Percentiles rank a stretch among this genome's conserved stretches.
Evolutionary conservation across 2,113 vertebrate genomes (phyloP).

Genomic region (Pseudopipra pipra): DNA sequence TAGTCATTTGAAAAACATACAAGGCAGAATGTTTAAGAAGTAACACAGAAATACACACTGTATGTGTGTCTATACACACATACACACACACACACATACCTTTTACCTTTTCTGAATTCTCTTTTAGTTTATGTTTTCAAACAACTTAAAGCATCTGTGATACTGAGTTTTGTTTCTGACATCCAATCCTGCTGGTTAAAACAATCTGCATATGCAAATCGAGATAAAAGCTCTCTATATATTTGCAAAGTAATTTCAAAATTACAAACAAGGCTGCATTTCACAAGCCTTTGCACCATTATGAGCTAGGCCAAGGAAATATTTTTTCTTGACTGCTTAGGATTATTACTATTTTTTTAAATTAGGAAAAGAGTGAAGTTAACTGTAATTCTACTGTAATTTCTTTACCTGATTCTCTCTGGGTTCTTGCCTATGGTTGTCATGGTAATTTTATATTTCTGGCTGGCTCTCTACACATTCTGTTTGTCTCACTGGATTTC

Average conservation of each 20-base stretch:
- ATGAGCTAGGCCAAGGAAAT: not conserved
- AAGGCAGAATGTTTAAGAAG: not conserved
- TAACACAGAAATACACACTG: not conserved
- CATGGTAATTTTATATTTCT: slow-evolving; percentile 74
- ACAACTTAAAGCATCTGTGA: not conserved
- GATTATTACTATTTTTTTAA: not conserved
- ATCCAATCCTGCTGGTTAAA: slow-evolving; percentile 17
- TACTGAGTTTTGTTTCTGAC: slow-evolving; percentile 27
- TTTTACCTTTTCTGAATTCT: slow-evolving; percentile 8
- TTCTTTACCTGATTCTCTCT: slow-evolving; percentile 74
- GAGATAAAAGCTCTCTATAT: not conserved
- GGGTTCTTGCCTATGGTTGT: slow-evolving; percentile 73
- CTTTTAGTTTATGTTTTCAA: slow-evolving; percentile 3
- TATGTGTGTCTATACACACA: not conserved
- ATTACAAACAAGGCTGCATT: not conserved
- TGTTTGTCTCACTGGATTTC: slow-evolving; percentile 71
- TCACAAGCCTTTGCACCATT: not conserved
- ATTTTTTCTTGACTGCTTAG: slow-evolving; percentile 33
- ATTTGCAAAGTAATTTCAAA: slow-evolving; percentile 31
- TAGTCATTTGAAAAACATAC: not conserved
- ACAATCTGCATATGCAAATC: slow-evolving; percentile 14
- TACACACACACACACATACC: fast-evolving
- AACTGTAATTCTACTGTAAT: slow-evolving; percentile 51
- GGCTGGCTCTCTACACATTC: slow-evolving; percentile 41
- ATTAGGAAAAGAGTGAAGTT: not conserved